Evolutionary conservation across 1,140 invertebrate species (phyloP), one percentile per base, ranked within the genome.

Genomic region (Neodiprion pinetum): DNA sequence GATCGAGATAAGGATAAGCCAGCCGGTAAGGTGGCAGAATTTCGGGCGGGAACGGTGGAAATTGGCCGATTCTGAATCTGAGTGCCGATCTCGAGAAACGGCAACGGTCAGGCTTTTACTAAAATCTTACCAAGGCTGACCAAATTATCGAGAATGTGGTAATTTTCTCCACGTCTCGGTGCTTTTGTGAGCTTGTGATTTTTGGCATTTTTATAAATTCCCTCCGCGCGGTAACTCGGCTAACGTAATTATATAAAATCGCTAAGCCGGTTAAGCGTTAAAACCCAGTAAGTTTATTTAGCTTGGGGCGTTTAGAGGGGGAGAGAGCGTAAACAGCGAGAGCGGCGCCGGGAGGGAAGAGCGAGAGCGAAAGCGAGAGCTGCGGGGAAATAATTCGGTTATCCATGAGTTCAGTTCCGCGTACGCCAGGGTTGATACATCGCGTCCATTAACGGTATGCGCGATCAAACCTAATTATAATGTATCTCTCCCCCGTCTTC

Each of bases 401-500:
- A 83, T 21, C 75, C 70, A 74, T 72, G 68, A 80, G 71, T 81
- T 76, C 77, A 80, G 75, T 81, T 71, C 53, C 53, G 53, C 53
- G 70, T 75, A 70, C 70, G 53, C 53, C 53, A 66, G 66, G 70
- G 65, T 75, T 78, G 75, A 81, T 81, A 80, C 78, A 81, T 79
- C 77, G 76, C 72, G 73, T 82, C 79, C 80, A 81, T 83, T 82
- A 83, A 83, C 72, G 77, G 74, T 81, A 80, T 76, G 79, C 72
- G 69, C 78, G 75, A 78, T 77, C 78, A 79, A 83, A 82, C 76
- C 75, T 79, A 78, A 80, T 82, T 83, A 81, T 75, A 83, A 82
- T 79, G 75, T 75, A 79, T 77, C 77, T 75, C 72, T n/a, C n/a
- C 70, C 14, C 12, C 12, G 47, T 48, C 48, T 28, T 71, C 48